These are phyloP conservation scores for Atractosteus spatula DNA, from an alignment of 2,113 vertebrate species.

Conservation along the genomic window DNA sequence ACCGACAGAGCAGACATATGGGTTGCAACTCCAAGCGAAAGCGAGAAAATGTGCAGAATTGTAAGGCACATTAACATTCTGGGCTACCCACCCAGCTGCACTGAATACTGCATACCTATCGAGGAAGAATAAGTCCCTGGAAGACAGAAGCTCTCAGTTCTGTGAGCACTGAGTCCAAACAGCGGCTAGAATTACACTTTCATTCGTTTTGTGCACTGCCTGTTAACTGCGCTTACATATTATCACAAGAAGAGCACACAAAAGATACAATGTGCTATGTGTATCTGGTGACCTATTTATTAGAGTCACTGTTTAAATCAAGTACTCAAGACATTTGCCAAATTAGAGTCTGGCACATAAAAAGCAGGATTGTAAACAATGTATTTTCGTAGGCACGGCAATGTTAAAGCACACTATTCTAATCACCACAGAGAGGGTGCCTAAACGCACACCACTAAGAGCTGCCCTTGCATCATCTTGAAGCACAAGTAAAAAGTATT, in stretches of 20 bases:
- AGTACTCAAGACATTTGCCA: background rate
- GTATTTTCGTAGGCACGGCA: background rate
- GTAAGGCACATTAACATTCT: background rate
- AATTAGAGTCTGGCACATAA: background rate
- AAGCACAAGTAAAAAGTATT: no score
- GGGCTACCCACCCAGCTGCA: no score
- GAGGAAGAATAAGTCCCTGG: no score
- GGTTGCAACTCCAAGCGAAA: no score
- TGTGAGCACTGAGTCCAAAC: background rate
- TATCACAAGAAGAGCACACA: background rate
- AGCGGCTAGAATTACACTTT: slow-evolving; percentile 1
- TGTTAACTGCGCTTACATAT: no score
- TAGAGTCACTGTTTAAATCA: background rate
- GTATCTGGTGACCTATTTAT: background rate
- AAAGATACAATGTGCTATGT: background rate
- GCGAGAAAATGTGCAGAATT: background rate
- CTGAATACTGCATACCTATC: no score
- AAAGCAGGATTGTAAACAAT: background rate
- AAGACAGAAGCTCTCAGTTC: background rate
- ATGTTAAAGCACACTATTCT: background rate
- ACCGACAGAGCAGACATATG: slow-evolving; percentile 5
- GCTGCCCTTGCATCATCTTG: no score
- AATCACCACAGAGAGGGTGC: background rate
- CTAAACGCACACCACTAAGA: background rate
- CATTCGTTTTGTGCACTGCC: background rate